These are phyloP conservation scores for Festucalex cinctus DNA, from an alignment of 2,113 vertebrate genomes.

Conservation along the genomic window DNA sequence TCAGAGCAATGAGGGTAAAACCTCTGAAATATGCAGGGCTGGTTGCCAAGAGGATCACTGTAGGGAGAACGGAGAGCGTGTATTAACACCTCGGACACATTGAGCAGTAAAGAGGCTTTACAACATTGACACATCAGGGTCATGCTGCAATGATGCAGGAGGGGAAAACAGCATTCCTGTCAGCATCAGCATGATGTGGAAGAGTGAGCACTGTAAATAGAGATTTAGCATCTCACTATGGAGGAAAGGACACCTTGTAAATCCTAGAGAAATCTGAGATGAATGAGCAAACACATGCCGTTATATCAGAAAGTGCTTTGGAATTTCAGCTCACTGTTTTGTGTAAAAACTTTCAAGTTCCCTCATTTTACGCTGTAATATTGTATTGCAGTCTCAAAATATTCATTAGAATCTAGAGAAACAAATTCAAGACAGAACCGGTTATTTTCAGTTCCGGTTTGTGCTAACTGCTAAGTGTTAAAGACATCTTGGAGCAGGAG, in stretches of 20 bases:
- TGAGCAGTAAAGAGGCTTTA: slow-evolving; percentile 1
- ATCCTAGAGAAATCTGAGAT: not conserved
- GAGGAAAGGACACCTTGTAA: slow-evolving; percentile 5
- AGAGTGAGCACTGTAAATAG: slow-evolving; percentile 22
- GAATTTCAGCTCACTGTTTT: not conserved
- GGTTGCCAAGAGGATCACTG: slow-evolving; percentile 86
- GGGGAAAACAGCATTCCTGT: slow-evolving; percentile 1
- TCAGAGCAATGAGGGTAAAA: slow-evolving; percentile 90
- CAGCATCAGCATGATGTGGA: slow-evolving; percentile 7
- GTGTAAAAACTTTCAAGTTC: not conserved
- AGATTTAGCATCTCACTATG: slow-evolving; percentile 7
- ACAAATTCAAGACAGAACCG: not conserved
- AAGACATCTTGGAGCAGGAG: slow-evolving; percentile 4
- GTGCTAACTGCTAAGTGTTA: not conserved
- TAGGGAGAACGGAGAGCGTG: slow-evolving; percentile 16
- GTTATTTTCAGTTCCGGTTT: not conserved
- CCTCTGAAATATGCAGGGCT: slow-evolving; percentile 91
- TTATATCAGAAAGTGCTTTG: not conserved
- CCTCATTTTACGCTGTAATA: not conserved
- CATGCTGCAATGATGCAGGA: not conserved
- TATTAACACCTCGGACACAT: slow-evolving; percentile 12
- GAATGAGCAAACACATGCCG: not conserved
- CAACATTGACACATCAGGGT: not conserved
- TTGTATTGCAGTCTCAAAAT: not conserved
- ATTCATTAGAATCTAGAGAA: not conserved